A percentile compares a stretch with the other conserved stretches of the same genome.
Conservation (phyloP, 2,888 invertebrate species). For the Xestia ashworthii region DNA sequence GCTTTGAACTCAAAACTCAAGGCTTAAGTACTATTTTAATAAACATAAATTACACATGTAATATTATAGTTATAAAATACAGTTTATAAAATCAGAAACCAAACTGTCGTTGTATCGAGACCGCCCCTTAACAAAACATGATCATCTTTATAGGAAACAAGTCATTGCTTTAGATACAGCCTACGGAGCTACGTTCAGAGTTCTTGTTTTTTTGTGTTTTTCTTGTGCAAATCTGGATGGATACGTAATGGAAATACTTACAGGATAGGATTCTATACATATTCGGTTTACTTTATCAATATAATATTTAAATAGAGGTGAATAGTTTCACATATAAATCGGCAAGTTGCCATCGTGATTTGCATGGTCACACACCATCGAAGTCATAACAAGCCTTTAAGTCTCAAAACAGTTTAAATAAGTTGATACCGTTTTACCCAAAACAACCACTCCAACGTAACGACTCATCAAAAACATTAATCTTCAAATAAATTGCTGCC, state of each 20-base stretch:
- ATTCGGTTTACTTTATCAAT: neutral
- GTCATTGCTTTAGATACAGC: conserved; percentile 25
- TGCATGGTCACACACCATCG: neutral
- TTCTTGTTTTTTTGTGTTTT: conserved; percentile 12
- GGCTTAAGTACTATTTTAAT: neutral
- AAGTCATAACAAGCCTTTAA: neutral
- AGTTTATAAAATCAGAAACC: neutral
- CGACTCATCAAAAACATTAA: conserved; percentile 38
- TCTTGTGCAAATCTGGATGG: neutral
- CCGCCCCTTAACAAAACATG: conserved; percentile 46
- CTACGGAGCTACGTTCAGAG: conserved; percentile 7
- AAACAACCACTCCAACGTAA: neutral
- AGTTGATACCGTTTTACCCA: neutral
- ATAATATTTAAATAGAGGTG: neutral
- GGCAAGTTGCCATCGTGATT: neutral
- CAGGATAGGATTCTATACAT: neutral
- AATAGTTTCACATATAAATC: neutral
- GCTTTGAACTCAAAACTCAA: neutral
- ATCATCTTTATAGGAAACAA: conserved; percentile 47
- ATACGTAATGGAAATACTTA: neutral
- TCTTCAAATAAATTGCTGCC: conserved; percentile 34
- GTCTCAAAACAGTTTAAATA: neutral
- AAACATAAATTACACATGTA: neutral
- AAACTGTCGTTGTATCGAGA: conserved; percentile 3
- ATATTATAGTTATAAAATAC: neutral